A percentile compares a stretch with the other conserved stretches of the same genome.
Conservation (phyloP, 1,140 invertebrate genomes). For the Muscidifurax raptorellus region DNA sequence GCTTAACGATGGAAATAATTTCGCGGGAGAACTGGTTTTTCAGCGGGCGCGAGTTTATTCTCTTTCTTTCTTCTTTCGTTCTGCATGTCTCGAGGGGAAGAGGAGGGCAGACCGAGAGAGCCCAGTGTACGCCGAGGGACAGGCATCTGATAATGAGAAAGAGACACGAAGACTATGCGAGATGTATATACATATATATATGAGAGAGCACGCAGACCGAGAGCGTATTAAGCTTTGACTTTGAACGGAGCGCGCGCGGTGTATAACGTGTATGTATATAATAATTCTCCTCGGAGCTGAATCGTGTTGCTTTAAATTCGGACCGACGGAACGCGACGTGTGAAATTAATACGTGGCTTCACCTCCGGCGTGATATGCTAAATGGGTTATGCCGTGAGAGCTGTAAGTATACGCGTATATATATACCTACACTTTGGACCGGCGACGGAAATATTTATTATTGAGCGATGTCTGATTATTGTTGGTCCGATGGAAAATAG, state of each 20-base stretch:
- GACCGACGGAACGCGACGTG: not conserved
- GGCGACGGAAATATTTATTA: no score
- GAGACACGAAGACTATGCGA: not conserved
- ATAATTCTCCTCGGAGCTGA: not conserved
- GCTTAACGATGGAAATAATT: conserved; percentile 69
- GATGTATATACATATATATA: no score
- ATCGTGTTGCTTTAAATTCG: conserved; percentile 8
- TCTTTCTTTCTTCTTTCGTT: not conserved
- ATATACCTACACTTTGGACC: no score
- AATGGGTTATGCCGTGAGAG: not conserved
- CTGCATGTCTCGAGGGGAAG: not conserved
- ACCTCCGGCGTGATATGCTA: not conserved
- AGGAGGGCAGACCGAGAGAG: not conserved
- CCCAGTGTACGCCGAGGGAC: not conserved
- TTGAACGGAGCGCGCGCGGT: not conserved
- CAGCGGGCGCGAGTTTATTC: conserved; percentile 10
- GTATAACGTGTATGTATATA: no score
- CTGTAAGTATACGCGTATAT: not conserved
- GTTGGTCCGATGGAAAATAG: no score
- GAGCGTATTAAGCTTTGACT: not conserved
- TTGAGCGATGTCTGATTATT: no score
- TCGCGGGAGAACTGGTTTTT: conserved; percentile 62
- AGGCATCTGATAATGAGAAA: conserved; percentile 7
- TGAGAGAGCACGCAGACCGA: not conserved
- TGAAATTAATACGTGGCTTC: not conserved